phyloP scores from a whole-genome alignment of 2,113 vertebrate genomes.

The Sula dactylatra region DNA sequence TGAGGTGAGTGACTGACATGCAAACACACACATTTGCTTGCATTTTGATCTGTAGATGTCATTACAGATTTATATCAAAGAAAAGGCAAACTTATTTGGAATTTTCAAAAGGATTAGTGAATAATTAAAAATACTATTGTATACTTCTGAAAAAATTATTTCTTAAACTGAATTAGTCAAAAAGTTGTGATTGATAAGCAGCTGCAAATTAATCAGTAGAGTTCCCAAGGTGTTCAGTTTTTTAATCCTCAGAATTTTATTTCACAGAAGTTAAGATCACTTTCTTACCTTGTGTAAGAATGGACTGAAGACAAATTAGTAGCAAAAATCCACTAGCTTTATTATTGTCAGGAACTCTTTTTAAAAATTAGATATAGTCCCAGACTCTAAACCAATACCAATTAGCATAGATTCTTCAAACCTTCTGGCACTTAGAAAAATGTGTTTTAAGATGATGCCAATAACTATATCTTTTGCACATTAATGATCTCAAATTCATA shows the following conservation, averaged over 20 bases:
- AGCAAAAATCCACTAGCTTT: background rate
- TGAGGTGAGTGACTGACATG: background rate
- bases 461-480: background rate
- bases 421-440: background rate
- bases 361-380: background rate
- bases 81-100: background rate
- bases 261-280: background rate
- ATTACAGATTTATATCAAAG: background rate
- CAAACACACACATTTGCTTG: background rate
- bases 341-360: background rate
- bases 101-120: background rate
- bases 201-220: background rate
- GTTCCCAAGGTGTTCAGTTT: background rate
- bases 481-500: background rate
- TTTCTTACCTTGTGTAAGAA: background rate
- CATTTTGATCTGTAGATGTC: background rate
- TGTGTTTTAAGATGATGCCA: background rate
- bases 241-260: background rate
- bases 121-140: background rate
- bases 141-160: background rate
- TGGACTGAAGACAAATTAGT: background rate
- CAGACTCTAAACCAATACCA: background rate
- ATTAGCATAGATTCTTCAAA: background rate
- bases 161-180: background rate
- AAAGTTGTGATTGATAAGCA: background rate